phyloP scores from a whole-genome alignment of 2,888 invertebrate genomes.

The Pollenia angustigena region DNA sequence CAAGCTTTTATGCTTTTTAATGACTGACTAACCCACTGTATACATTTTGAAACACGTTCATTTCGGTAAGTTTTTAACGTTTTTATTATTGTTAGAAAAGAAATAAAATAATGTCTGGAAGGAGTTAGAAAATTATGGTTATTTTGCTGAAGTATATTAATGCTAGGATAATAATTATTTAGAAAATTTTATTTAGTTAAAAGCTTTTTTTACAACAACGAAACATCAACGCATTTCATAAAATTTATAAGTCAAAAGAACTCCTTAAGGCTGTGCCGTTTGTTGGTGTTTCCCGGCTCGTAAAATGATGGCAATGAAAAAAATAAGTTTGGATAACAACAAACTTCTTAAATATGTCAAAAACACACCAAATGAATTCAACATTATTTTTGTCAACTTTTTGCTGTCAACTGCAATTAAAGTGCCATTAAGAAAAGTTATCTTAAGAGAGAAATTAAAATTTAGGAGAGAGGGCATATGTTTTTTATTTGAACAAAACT shows the following conservation, averaged over 20 bases:
- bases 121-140: background rate
- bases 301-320: background rate
- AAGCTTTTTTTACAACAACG: background rate
- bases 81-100: background rate
- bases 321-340: background rate
- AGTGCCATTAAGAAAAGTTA: background rate
- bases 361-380: background rate
- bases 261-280: background rate
- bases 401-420: slow-evolving; percentile 1
- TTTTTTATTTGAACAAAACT: background rate
- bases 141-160: background rate
- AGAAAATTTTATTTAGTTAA: background rate
- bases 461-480: background rate
- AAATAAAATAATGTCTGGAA: background rate
- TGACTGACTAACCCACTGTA: background rate
- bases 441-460: background rate
- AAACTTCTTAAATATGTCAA: background rate
- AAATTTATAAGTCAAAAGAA: background rate
- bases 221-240: background rate
- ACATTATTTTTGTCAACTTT: background rate
- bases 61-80: background rate
- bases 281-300: no score
- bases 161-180: background rate
- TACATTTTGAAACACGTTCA: background rate
- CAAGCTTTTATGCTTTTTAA: no score